Evolutionary conservation across 2,888 invertebrate genomes (phyloP), one percentile per base, ranked within the genome.

Genomic region (Rhogogaster chlorosoma): DNA sequence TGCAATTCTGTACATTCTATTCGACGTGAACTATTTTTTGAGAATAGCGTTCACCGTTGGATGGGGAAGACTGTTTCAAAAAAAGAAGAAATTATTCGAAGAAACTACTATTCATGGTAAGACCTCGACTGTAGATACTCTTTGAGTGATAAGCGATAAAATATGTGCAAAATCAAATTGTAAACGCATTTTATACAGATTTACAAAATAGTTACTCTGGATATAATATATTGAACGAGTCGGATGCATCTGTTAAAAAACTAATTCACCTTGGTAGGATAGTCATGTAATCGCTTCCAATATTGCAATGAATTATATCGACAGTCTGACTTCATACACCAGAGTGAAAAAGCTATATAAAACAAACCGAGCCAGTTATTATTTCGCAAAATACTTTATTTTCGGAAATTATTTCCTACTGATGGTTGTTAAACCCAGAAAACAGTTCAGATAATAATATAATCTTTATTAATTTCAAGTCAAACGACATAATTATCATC

Each of bases 1-100:
- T 84, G 94, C 94, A 12, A 91, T 97, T 49, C 93, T 96, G 49
- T 97, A 97, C 90, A 93, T 97, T 26, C 94, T 96, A 84, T 96
- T 97, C 94, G 97, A 98, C 93, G 96, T 97, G 2, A 97, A 97
- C 91, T 97, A 98, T 89, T 97, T 97, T 90, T 91, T 97, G 38
- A 95, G 97, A 88, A 95, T 96, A 85, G 94, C 95, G n/a, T 95
- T 96, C 87, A 96, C 96, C 0, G 95, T 97, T n/a, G 94, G 95
- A 26, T 94, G 95, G 89, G 97, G 96, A 0, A 95, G 96, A 88
- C 90, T 97, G 57, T 96, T 97, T 87, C 95, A 96, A 91, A 96
- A 95, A 91, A 97, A 96, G 92, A 95, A 95, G 88, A 96, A 96
- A 89, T 93, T 96, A 84, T 96, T 96, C 88, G 97, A 97, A 67